Conservation (phyloP, 1,140 invertebrate genomes). For the Ganaspis sp. region DNA sequence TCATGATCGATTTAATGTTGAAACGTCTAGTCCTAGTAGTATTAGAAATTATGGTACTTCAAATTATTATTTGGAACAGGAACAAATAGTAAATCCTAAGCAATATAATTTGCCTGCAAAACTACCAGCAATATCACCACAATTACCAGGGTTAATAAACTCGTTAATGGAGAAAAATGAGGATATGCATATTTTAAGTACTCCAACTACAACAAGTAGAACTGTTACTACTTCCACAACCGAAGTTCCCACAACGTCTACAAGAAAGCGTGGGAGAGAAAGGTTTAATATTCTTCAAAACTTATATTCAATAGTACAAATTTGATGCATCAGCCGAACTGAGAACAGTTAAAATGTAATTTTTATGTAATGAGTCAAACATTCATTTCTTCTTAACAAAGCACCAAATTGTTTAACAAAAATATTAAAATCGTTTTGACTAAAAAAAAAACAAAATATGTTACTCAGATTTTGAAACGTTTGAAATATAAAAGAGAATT, state of each 20-base stretch:
- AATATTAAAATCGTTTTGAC: no score
- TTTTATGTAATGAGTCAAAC: no score
- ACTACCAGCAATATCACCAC: slow-evolving; percentile 76
- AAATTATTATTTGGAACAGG: slow-evolving; percentile 45
- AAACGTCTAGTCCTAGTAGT: slow-evolving; percentile 45
- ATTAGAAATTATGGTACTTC: slow-evolving; percentile 44
- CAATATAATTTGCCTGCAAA: slow-evolving; percentile 72
- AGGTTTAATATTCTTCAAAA: slow-evolving; percentile 53
- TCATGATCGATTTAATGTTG: slow-evolving; percentile 46
- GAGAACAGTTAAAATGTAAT: no score
- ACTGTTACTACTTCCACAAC: slow-evolving; percentile 60
- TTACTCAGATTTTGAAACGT: no score
- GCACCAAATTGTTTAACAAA: no score
- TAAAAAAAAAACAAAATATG: no score
- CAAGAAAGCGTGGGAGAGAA: slow-evolving; percentile 61
- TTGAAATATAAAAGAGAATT: no score
- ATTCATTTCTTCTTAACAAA: no score
- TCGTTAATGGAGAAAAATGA: slow-evolving; percentile 77
- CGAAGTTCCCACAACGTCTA: slow-evolving; percentile 61
- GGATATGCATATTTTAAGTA: slow-evolving; percentile 40
- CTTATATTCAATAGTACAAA: no score
- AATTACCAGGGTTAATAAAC: slow-evolving; percentile 79
- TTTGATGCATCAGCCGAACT: no score
- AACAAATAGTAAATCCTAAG: slow-evolving; percentile 55
- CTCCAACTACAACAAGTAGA: slow-evolving; percentile 53